These are phyloP conservation scores for Clostera curtula DNA, from an alignment of 2,888 invertebrate species.

Conservation along the genomic window DNA sequence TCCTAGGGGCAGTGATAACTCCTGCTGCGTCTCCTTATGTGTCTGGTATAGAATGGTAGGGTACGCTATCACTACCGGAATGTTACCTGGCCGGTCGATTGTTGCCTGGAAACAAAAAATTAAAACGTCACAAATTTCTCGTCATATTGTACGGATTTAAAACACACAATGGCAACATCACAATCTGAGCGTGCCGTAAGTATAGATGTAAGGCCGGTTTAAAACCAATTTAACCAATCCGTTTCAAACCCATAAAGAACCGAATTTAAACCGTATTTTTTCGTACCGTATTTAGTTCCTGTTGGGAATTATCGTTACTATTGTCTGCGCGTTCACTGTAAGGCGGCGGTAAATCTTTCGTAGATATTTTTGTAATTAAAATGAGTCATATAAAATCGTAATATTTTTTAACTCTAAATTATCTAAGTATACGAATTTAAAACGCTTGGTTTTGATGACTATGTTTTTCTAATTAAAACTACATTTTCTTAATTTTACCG, in stretches of 20 bases:
- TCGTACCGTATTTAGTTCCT: conserved; percentile 32
- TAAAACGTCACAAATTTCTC: too few relatives aligned
- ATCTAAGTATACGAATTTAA: too few relatives aligned
- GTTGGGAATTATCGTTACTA: conserved; percentile 24
- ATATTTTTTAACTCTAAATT: conserved; percentile 40
- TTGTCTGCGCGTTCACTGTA: conserved; percentile 49
- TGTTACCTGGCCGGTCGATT: conserved; percentile 87
- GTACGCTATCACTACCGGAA: conserved; percentile 87
- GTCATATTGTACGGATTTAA: too few relatives aligned
- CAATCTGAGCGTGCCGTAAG: too few relatives aligned
- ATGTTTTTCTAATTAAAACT: too few relatives aligned
- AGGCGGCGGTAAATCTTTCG: conserved; percentile 61
- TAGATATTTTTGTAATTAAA: conserved; percentile 50
- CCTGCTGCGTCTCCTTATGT: conserved; percentile 78
- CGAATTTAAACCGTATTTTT: conserved; percentile 12
- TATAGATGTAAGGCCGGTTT: too few relatives aligned
- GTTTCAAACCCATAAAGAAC: too few relatives aligned
- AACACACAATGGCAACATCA: too few relatives aligned
- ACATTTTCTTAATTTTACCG: too few relatives aligned
- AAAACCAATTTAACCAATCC: too few relatives aligned
- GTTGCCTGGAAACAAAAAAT: conserved; percentile 75
- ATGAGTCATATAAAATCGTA: conserved; percentile 33
- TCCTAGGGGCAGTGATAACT: conserved; percentile 82
- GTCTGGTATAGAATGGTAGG: conserved; percentile 85
- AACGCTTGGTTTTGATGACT: too few relatives aligned